phyloP scores from a whole-genome alignment of 2,888 invertebrate genomes.

The Cerastis leucographa region DNA sequence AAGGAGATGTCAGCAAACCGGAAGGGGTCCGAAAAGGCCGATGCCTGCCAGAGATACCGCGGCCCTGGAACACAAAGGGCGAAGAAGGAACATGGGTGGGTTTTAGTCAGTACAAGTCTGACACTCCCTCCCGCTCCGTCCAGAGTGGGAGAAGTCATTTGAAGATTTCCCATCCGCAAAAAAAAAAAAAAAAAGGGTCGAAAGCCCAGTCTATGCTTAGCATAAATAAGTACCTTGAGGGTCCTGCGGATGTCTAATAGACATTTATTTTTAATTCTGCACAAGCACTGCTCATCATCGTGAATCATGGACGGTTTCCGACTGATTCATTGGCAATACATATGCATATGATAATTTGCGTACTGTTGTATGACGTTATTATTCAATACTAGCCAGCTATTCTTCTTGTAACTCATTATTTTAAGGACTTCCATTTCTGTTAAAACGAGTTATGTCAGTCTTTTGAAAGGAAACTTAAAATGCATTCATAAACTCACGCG shows the following conservation, averaged over 20 bases:
- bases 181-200: too few species aligned
- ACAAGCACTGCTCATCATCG: slow-evolving; percentile 58
- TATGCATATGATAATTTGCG: slow-evolving; percentile 65
- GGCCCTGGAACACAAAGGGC: too few species aligned
- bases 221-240: slow-evolving; percentile 21
- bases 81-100: too few species aligned
- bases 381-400: slow-evolving; percentile 55
- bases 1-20: too few species aligned
- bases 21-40: too few species aligned
- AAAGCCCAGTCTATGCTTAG: slow-evolving; percentile 23
- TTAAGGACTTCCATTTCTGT: slow-evolving; percentile 8
- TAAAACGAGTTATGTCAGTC: not conserved
- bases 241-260: slow-evolving; percentile 49
- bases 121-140: too few species aligned
- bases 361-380: slow-evolving; percentile 51
- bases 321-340: slow-evolving; percentile 67
- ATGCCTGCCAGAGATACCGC: too few species aligned
- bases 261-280: slow-evolving; percentile 56
- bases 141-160: too few species aligned
- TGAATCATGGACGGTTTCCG: slow-evolving; percentile 74
- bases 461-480: not conserved
- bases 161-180: too few species aligned
- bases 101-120: too few species aligned
- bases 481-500: not conserved
- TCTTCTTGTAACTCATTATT: slow-evolving; percentile 55